A percentile compares a stretch with the other conserved stretches of the same genome.
phyloP scores from a whole-genome alignment of 2,113 vertebrate genomes.

The Anguilla japonica region DNA sequence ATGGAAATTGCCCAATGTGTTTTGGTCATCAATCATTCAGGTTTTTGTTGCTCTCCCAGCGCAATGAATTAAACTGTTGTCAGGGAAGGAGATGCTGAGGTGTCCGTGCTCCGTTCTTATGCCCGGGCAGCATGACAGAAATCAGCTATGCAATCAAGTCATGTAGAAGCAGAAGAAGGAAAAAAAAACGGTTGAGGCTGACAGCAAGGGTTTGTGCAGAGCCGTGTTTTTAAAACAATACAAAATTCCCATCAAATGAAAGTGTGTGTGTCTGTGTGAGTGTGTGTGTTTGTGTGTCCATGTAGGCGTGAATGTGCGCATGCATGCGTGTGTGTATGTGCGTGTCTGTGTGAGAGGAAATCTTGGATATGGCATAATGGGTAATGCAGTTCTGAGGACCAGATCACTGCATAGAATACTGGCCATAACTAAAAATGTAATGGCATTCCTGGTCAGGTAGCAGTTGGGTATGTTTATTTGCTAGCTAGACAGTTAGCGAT shows the following conservation, averaged over 20 bases:
- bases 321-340: not conserved
- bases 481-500: too few relatives aligned
- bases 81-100: constrained; percentile 12
- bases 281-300: not conserved
- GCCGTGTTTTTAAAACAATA: too few relatives aligned
- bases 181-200: too few relatives aligned
- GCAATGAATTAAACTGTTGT: not conserved
- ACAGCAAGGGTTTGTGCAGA: too few relatives aligned
- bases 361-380: constrained; percentile 26
- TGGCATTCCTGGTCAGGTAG: too few relatives aligned
- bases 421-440: too few relatives aligned
- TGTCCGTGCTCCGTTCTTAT: not conserved
- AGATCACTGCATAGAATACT: not conserved
- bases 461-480: too few relatives aligned
- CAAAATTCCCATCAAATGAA: not conserved
- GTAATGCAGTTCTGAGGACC: constrained; percentile 25
- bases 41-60: not conserved
- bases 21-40: constrained; percentile 17
- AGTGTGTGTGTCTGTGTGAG: not conserved
- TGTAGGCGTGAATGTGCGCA: not conserved
- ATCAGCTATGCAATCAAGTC: too few relatives aligned
- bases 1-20: not conserved
- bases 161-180: too few relatives aligned
- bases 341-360: not conserved
- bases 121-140: not conserved